Base-by-base conservation (phyloP, 2,113 vertebrate species). In the Garra rufa region DNA sequence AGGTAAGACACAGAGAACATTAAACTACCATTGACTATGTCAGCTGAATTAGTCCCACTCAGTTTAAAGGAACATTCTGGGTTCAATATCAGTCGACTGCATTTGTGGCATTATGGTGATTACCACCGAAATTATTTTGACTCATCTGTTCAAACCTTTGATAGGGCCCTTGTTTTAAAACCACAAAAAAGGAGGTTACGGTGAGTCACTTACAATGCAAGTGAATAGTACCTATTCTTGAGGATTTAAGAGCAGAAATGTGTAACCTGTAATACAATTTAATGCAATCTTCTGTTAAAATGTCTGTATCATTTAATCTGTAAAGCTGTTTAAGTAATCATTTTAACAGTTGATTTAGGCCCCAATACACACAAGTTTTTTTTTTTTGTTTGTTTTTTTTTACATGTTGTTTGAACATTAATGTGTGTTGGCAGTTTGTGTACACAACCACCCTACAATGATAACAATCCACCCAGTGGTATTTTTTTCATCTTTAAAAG, bases 1-100 rank as follows among this genome's bases (percentile, higher is more conserved):
- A 57, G 75, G 57, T 50, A 50, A 30, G 73, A 30, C 26, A 76
- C 55, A 61, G 15, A 59, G 38, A 77, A 78, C 76, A 43, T 61
- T 77, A 43, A 57, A 30, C 48, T 38, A 19, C 17, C 52, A 75
- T 24, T 75, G 71, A 75, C 19, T 9, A 28, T 0, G 26, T 26
- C 43, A 41, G 10, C 6, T 77, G 30, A 59, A 77, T 77, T n/a
- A 21, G 52, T 43, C 21, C 13, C 3, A 15, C 30, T 77, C 19
- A 14, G 34, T 24, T 24, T n/a, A 57, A 9, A 24, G n/a, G 34
- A 17, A 24, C 6, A 69, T 38, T 41, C 34, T 41, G 17, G 30
- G 41, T 71, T 71, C 0, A 3, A n/a, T 38, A 67, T 67, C 15
- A 38, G 34, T 69, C 65, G 38, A 71, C 38, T 3, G 38, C 1